Percentiles rank a stretch among this genome's conserved stretches.
Evolutionary conservation across 1,140 invertebrate species (phyloP).

Genomic region (Drosophila parvula): DNA sequence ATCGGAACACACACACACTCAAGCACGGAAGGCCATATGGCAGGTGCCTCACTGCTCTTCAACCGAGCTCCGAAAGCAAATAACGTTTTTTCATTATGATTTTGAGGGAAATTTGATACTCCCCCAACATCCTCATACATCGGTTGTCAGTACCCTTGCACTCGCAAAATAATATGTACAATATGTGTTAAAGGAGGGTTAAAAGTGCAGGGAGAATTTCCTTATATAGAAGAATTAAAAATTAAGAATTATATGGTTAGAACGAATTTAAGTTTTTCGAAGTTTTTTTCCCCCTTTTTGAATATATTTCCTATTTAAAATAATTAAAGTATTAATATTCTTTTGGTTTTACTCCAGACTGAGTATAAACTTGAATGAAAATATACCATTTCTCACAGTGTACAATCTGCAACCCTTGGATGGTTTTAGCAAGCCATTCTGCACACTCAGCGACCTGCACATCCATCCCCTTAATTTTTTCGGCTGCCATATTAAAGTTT

Average conservation of each 20-base stretch:
- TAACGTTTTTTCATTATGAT: conserved; percentile 47
- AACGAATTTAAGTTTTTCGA: not conserved
- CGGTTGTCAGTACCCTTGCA: conserved; percentile 11
- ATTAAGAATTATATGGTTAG: too few species aligned
- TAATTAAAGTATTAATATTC: not conserved
- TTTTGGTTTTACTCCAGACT: not conserved
- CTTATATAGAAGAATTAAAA: not conserved
- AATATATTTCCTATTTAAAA: not conserved
- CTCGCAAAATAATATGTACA: conserved; percentile 2
- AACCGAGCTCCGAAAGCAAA: conserved; percentile 25
- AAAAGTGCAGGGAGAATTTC: not conserved
- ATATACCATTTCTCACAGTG: conserved; percentile 6
- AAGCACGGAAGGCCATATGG: conserved; percentile 43
- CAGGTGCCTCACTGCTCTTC: conserved; percentile 38
- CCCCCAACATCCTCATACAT: conserved; percentile 5
- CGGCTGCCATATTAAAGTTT: conserved; percentile 36
- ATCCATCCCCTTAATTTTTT: conserved; percentile 34
- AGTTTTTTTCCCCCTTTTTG: not conserved
- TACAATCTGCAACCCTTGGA: conserved; percentile 34
- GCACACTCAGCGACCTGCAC: conserved; percentile 45
- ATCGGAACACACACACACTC: conserved; percentile 16
- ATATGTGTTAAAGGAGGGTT: not conserved
- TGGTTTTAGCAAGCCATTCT: conserved; percentile 31
- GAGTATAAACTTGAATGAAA: not conserved
- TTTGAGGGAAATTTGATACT: conserved; percentile 49